Conservation (phyloP, 2,113 vertebrate genomes). For the Albula glossodonta region DNA sequence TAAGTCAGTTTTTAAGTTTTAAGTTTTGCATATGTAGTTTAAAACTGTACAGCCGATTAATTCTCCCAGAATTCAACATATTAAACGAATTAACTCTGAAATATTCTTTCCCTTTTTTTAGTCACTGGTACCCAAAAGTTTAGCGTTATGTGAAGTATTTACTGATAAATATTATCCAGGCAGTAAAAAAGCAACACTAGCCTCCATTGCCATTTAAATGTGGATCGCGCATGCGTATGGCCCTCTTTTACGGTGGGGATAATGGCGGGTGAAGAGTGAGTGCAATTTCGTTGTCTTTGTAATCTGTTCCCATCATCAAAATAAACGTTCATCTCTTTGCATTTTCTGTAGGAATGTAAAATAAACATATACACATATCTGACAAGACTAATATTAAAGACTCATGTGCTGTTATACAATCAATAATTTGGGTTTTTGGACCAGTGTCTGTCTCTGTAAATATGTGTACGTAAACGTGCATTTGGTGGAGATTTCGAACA, state of each 20-base stretch:
- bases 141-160: not conserved
- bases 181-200: conserved; percentile 28
- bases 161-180: conserved; percentile 32
- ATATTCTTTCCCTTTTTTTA: not conserved
- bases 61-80: not conserved
- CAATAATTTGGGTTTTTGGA: not conserved
- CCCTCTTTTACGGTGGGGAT: conserved; percentile 72
- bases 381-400: not conserved
- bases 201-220: conserved; percentile 54
- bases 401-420: not conserved
- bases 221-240: conserved; percentile 64
- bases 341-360: not conserved
- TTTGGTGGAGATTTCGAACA: not conserved
- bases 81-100: not conserved
- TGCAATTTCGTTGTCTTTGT: conserved; percentile 20
- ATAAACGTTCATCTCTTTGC: not conserved
- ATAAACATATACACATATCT: not conserved
- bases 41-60: too few relatives aligned
- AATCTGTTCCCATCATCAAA: conserved; percentile 46
- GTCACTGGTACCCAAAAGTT: not conserved
- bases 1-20: too few relatives aligned
- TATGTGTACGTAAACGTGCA: not conserved
- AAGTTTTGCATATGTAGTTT: too few relatives aligned
- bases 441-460: not conserved
- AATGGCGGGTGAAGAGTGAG: conserved; percentile 81